These are phyloP conservation scores for Aphaenogaster rudis DNA, from an alignment of 1,140 invertebrate species.

Conservation along the genomic window DNA sequence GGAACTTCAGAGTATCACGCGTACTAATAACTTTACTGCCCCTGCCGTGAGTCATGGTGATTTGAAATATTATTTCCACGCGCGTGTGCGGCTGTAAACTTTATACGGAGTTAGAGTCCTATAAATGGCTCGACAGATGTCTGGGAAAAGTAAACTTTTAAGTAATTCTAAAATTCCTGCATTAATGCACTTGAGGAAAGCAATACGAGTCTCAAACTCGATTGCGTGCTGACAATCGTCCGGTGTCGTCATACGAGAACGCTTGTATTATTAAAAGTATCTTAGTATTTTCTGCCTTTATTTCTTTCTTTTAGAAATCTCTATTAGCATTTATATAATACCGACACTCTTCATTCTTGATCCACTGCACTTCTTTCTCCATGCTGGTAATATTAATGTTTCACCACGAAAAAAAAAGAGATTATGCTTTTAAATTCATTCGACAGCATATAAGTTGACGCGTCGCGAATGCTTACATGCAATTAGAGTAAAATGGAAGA, in stretches of 20 bases:
- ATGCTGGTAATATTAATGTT: conserved; percentile 25
- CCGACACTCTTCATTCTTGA: not conserved
- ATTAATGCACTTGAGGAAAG: conserved; percentile 50
- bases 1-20: conserved; percentile 17
- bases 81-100: not conserved
- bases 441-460: not conserved
- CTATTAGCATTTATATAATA: not conserved
- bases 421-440: conserved; percentile 36
- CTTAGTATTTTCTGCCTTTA: not conserved
- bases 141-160: conserved; percentile 13
- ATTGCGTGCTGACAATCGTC: conserved; percentile 74
- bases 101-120: not conserved
- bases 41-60: not conserved
- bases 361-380: not conserved
- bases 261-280: conserved; percentile 29
- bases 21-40: conserved; percentile 37
- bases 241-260: conserved; percentile 49
- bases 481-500: conserved; percentile 5
- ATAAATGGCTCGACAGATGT: not conserved
- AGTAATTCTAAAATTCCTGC: conserved; percentile 19
- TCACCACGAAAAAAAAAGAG: not conserved
- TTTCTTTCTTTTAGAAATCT: conserved; percentile 24
- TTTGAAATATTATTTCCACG: conserved; percentile 36
- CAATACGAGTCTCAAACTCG: conserved; percentile 65
- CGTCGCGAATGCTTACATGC: not conserved